Base-by-base conservation (phyloP, 2,888 invertebrate species). In the Melieria picta region DNA sequence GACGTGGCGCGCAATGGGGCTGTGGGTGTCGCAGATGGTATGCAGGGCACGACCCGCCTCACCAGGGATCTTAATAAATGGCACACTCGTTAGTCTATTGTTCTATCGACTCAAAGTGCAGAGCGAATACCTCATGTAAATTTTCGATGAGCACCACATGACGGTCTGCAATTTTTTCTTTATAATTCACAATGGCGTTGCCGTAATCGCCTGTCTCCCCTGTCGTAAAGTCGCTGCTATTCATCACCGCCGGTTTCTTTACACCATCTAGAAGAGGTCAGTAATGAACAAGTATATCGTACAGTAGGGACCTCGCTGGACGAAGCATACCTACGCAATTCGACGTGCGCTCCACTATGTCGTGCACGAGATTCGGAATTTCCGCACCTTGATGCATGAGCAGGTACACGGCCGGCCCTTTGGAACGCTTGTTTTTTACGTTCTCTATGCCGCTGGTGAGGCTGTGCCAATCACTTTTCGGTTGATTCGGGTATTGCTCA, bases 1-100 rank as follows among this genome's bases (percentile, higher is more conserved):
- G 6, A 85, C 86, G 71, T 85, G 82, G 30, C 79, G 73, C 0
- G 86, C 83, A 30, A 88, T 79, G 9, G 91, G 90, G 69, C 83
- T 87, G 60, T 87, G 75, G 46, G 88, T 88, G 77, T 91, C 91
- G 76, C 90, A 91, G 75, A 91, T 87, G 70, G 87, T 83, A 77
- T 91, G 91, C 75, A 91, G 88, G 4, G 89, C 89, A 77, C 85
- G 87, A 2, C 85, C 86, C 4, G 81, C 77, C 64, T 77, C 72
- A 0, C 81, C 76, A 1, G 86, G 81, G 64, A 86, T 82, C 87
- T 86, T 50, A 30, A 68, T 4, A 65, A 57, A 42, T 48, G 16
- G 11, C 10, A 43, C 11, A 52, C 42, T 63, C 61, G 11, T 63
- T 71, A 6, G 43, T 30, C n/a, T 5, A 4, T 45, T 68, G 9